Conservation (phyloP, 1,140 invertebrate genomes). For the Anadara kagoshimensis region DNA sequence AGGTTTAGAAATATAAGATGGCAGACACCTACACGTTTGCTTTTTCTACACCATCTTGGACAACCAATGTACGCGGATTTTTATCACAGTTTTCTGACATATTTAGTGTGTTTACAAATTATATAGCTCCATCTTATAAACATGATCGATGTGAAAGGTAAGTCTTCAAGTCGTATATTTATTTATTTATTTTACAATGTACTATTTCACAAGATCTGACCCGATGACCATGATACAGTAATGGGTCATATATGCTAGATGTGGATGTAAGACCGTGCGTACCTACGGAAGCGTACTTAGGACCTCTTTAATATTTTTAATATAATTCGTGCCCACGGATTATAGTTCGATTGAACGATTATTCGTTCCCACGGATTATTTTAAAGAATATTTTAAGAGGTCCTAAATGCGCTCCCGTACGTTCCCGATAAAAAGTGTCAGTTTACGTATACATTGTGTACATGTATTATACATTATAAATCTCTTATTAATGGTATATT, state of each 20-base stretch:
- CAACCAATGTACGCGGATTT: conserved; percentile 59
- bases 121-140: conserved; percentile 95
- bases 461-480: too few species aligned
- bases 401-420: too few species aligned
- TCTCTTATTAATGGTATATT: too few species aligned
- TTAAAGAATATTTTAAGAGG: too few species aligned
- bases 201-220: neutral
- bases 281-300: too few species aligned
- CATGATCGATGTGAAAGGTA: conserved; percentile 97
- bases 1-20: too few species aligned
- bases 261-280: neutral
- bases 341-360: too few species aligned
- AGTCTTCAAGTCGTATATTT: conserved; percentile 7
- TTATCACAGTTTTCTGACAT: conserved; percentile 91
- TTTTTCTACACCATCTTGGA: conserved; percentile 58
- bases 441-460: too few species aligned
- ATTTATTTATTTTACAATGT: neutral
- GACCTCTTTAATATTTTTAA: too few species aligned
- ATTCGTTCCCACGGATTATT: too few species aligned
- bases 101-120: conserved; percentile 96
- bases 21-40: conserved; percentile 60
- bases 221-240: neutral
- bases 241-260: neutral
- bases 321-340: too few species aligned
- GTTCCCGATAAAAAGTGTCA: too few species aligned